Conservation (phyloP, 2,888 invertebrate species). For the Ectemnius lituratus region DNA sequence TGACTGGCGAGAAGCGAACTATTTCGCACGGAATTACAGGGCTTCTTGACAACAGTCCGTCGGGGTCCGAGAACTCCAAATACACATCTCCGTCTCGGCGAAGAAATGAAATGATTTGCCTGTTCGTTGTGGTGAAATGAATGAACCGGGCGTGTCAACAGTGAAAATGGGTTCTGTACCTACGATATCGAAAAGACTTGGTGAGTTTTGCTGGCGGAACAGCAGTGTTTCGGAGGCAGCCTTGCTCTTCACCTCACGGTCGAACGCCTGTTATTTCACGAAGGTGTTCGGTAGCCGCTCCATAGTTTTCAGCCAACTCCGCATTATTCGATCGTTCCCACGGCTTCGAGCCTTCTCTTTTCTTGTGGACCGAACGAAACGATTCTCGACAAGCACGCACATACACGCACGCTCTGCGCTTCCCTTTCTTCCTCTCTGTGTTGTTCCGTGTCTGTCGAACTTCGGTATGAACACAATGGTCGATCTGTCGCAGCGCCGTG, state of each 20-base stretch:
- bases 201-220: slow-evolving; percentile 28
- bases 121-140: neutral
- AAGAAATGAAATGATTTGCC: neutral
- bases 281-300: slow-evolving; percentile 57
- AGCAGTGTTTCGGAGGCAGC: slow-evolving; percentile 24
- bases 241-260: slow-evolving; percentile 41
- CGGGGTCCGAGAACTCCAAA: no score
- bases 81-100: no score
- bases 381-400: slow-evolving; percentile 2
- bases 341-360: slow-evolving; percentile 22
- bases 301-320: slow-evolving; percentile 51
- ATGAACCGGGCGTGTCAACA: neutral
- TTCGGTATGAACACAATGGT: slow-evolving; percentile 15
- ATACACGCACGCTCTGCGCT: no score
- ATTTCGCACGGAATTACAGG: no score
- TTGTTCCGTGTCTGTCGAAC: slow-evolving; percentile 10
- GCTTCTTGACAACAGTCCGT: no score
- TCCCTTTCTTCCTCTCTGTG: no score
- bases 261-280: slow-evolving; percentile 68
- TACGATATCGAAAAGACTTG: slow-evolving; percentile 27
- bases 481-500: slow-evolving; percentile 44
- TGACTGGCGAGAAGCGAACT: no score
- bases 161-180: slow-evolving; percentile 32
- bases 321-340: slow-evolving; percentile 53
- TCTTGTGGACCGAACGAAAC: slow-evolving; percentile 11